Base-by-base conservation (phyloP, 2,888 invertebrate species). In the Adineta ricciae region DNA sequence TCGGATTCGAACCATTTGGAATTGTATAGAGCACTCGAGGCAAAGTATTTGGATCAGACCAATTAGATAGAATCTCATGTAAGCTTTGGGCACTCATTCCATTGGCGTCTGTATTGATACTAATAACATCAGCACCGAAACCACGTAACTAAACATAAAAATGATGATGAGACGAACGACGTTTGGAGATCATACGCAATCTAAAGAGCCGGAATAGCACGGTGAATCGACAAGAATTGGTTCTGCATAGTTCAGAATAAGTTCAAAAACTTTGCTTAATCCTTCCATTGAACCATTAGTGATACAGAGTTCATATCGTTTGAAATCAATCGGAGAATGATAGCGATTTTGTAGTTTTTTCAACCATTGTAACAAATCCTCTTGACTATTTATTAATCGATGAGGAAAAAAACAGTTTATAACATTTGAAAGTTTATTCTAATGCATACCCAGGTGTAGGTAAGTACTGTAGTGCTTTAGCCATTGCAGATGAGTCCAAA, bases 251-350 rank as follows among this genome's bases (percentile, higher is more conserved):
- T 93, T 92, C n/a, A 94, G 89, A 85, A 94, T 90, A 90, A 94
- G 92, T 88, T 94, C 94, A 72, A 94, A 91, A 82, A 93, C 90
- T 90, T 94, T 94, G 90, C 93, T 93, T 86, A 95, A 92, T 11
- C 94, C 94, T 89, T 94, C 94, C 89, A 94, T 94, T 41, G 94
- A 93, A 5, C 95, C 95, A 87, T 93, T 93, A 8, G 94, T 94
- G 46, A 94, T 91, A 56, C 94, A 89, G 1, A 94, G 89, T 83
- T 89, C 88, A 56, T 87, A 54, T 9, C 86, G 86, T 5, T 92
- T 91, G 92, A 93, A 92, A 9, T 92, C 90, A 0, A 94, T 94
- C 0, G 94, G 94, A 0, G 92, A 91, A 88, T 94, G 94, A 21
- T 93, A 89, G 83, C 91, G 90, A 83, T 92, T 89, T 88, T 94